Percentiles rank a stretch among this genome's conserved stretches.
phyloP scores from a whole-genome alignment of 2,797 vertebrate genomes.

The Rhynchotus rufescens region DNA sequence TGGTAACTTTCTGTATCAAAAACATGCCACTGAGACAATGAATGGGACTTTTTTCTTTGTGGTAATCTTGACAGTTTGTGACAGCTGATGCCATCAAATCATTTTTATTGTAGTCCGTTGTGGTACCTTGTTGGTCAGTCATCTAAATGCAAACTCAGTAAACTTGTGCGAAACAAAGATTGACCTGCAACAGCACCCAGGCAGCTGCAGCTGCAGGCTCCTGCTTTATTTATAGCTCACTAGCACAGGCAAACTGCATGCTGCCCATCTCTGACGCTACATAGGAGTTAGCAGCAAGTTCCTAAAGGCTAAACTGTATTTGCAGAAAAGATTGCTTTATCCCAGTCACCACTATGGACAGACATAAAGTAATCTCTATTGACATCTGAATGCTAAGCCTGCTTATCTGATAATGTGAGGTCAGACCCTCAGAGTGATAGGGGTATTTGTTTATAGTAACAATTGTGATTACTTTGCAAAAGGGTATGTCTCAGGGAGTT shows the following conservation, averaged over 20 bases:
- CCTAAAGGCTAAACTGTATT: conserved; percentile 23
- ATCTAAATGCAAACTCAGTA: not conserved
- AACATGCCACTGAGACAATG: not conserved
- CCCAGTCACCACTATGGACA: not conserved
- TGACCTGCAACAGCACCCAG: conserved; percentile 40
- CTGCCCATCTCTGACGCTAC: not conserved
- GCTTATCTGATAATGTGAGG: not conserved
- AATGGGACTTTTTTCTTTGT: not conserved
- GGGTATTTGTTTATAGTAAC: not conserved
- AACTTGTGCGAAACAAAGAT: not conserved
- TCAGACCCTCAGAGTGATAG: not conserved
- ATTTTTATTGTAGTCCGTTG: not conserved
- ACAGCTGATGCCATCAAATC: not conserved
- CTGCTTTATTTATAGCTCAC: conserved; percentile 27
- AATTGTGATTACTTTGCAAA: not conserved
- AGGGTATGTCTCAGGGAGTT: not conserved
- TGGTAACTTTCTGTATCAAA: not conserved
- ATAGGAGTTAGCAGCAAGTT: conserved; percentile 11
- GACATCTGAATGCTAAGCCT: conserved; percentile 14
- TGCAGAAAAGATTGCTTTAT: conserved; percentile 30
- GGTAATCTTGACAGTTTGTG: not conserved
- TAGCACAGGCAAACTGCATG: not conserved
- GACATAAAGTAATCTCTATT: not conserved
- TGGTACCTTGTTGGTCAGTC: not conserved
- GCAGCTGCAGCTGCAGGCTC: not conserved